Evolutionary conservation across 2,797 vertebrate genomes (phyloP), one percentile per base, ranked within the genome.

Genomic region (Delichon dasypus): DNA sequence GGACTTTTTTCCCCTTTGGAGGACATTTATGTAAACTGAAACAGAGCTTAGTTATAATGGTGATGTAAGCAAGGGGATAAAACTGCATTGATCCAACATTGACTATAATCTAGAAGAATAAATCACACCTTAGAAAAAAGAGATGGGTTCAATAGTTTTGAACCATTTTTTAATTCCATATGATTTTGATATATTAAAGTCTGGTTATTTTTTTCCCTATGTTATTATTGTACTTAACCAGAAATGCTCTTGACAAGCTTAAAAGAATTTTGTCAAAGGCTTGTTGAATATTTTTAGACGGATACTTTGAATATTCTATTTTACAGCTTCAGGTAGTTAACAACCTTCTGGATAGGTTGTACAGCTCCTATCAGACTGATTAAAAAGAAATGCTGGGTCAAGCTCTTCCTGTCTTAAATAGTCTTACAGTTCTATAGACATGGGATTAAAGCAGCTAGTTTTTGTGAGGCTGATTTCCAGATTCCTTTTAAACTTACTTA

Each of bases 11-110:
- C 27, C 4, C 26, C 38, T 91, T 90, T 72, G 61, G 85, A 94
- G 89, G 90, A 82, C 50, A 26, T 57, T 93, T 82, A 65, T 38
- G 83, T 74, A 71, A 95, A 88, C 64, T 73, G 86, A 92, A 96
- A 81, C 89, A 85, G 83, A 94, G 53, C 62, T 90, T 75, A 67
- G 66, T 82, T 83, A 30, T 58, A 89, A 90, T 72, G 62, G 73
- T 96, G 86, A 64, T 80, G 72, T 65, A 90, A 94, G 60, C 34
- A 70, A 45, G 20, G 32, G 32, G 30, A 81, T 87, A 87, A 92
- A 94, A 77, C 27, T 30, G 13, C 68, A 93, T 95, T 93, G 83
- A 93, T 91, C 62, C 45, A 73, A 7, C 44, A 73, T 29, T 78
- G 78, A 85, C 30, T 83, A 19, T 26, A 61, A 30, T 26, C 38